Evolutionary conservation across 2,888 invertebrate genomes (phyloP).

Genomic region (Lissonota sp.): DNA sequence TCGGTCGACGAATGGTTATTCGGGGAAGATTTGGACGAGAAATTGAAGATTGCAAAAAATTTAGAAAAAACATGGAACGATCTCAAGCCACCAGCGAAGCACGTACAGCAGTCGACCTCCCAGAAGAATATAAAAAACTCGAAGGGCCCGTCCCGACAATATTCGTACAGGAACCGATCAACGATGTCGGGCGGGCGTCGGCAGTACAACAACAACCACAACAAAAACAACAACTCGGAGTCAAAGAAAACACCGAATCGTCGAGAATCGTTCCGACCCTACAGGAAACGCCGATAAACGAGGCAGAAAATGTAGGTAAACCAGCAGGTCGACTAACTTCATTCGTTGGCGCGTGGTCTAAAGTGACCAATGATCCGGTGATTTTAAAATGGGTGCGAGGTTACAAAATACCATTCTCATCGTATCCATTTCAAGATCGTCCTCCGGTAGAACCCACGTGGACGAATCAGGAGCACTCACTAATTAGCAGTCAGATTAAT

Average conservation of each 20-base stretch:
- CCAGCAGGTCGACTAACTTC: slow-evolving; percentile 56
- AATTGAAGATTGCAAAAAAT: slow-evolving; percentile 39
- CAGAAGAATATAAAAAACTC: slow-evolving; percentile 59
- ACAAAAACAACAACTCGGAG: slow-evolving; percentile 10
- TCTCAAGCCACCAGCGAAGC: slow-evolving; percentile 30
- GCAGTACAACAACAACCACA: slow-evolving; percentile 20
- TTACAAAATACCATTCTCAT: slow-evolving; percentile 57
- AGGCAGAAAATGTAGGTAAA: slow-evolving; percentile 37
- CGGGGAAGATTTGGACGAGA: slow-evolving; percentile 40
- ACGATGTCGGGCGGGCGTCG: slow-evolving; percentile 23
- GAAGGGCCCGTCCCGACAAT: slow-evolving; percentile 29
- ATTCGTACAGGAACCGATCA: slow-evolving; percentile 15
- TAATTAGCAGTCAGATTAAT: slow-evolving; percentile 21
- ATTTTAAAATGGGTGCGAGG: slow-evolving; percentile 52
- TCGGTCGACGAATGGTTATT: too few species aligned
- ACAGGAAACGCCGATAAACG: slow-evolving; percentile 31
- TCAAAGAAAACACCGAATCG: slow-evolving; percentile 26
- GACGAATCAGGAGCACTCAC: slow-evolving; percentile 19
- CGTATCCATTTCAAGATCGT: slow-evolving; percentile 27
- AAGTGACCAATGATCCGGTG: slow-evolving; percentile 39
- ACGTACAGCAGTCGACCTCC: not conserved
- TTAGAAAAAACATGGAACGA: slow-evolving; percentile 48
- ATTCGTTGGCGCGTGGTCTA: slow-evolving; percentile 46
- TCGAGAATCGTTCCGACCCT: not conserved
- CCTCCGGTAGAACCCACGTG: slow-evolving; percentile 40